These are phyloP conservation scores for Tetranychus piercei DNA, from an alignment of 2,888 invertebrate genomes.

Conservation along the genomic window DNA sequence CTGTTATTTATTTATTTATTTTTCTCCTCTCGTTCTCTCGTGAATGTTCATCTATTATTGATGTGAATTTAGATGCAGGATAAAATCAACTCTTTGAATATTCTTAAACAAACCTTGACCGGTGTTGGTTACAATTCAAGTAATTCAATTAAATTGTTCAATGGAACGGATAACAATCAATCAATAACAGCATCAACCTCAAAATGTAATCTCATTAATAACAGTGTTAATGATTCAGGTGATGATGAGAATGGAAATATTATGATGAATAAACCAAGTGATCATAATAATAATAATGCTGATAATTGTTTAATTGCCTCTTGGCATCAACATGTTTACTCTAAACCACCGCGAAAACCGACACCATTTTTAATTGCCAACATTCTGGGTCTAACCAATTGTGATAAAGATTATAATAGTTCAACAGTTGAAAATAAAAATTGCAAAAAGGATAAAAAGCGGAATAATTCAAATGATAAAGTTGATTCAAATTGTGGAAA, in stretches of 20 bases:
- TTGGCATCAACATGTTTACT: slow-evolving; percentile 84
- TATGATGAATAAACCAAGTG: not conserved
- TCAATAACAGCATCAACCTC: not conserved
- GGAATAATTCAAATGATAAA: too few species aligned
- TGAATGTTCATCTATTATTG: not conserved
- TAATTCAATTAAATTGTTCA: not conserved
- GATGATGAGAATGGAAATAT: not conserved
- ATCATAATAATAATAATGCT: not conserved
- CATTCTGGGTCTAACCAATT: slow-evolving; percentile 47
- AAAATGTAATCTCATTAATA: not conserved
- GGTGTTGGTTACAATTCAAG: not conserved
- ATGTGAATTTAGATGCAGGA: not conserved
- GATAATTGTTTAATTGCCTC: not conserved
- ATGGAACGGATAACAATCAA: not conserved
- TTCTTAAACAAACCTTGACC: not conserved
- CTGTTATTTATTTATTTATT: not conserved
- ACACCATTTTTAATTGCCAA: slow-evolving; percentile 74
- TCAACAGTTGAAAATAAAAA: not conserved
- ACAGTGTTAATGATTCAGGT: not conserved
- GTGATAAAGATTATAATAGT: slow-evolving; percentile 12
- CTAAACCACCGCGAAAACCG: slow-evolving; percentile 55
- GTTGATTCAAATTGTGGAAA: not conserved
- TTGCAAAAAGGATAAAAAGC: too few species aligned
- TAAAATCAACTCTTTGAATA: not conserved
- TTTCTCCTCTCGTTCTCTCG: not conserved